Conservation (phyloP, 2,113 vertebrate genomes). For the Dromas ardeola region DNA sequence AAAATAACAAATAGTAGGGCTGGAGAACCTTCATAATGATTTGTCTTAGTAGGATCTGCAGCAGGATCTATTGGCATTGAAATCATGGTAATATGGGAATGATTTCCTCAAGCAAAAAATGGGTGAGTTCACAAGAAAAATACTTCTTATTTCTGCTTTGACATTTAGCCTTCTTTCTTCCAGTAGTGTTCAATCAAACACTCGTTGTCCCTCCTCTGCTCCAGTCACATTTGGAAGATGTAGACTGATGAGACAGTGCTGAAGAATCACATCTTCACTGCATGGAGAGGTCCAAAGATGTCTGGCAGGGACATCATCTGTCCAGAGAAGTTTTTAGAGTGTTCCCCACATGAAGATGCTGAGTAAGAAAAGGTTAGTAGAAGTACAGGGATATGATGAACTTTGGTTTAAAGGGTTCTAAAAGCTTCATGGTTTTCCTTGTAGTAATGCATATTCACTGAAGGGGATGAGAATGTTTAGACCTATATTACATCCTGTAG, state of each 20-base stretch:
- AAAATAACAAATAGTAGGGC: neutral
- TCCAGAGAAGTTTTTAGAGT: neutral
- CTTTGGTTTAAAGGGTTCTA: neutral
- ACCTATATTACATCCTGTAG: neutral
- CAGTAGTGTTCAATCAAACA: neutral
- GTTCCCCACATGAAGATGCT: neutral
- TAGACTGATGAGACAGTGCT: neutral
- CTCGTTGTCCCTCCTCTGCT: neutral
- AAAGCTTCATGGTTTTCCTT: neutral
- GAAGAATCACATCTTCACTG: neutral
- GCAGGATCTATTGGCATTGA: neutral
- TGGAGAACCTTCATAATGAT: neutral
- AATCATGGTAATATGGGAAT: neutral
- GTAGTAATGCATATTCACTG: neutral
- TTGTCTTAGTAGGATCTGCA: neutral
- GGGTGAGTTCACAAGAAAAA: neutral
- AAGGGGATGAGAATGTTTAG: neutral
- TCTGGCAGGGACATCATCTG: neutral
- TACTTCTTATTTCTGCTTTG: neutral
- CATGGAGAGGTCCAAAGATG: neutral
- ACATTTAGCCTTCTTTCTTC: neutral
- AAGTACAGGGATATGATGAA: neutral
- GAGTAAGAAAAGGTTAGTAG: neutral
- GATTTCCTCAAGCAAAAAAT: neutral
- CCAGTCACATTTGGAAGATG: neutral